These are phyloP conservation scores for Lutjanus argentimaculatus DNA, from an alignment of 2,797 vertebrate species.

Conservation along the genomic window DNA sequence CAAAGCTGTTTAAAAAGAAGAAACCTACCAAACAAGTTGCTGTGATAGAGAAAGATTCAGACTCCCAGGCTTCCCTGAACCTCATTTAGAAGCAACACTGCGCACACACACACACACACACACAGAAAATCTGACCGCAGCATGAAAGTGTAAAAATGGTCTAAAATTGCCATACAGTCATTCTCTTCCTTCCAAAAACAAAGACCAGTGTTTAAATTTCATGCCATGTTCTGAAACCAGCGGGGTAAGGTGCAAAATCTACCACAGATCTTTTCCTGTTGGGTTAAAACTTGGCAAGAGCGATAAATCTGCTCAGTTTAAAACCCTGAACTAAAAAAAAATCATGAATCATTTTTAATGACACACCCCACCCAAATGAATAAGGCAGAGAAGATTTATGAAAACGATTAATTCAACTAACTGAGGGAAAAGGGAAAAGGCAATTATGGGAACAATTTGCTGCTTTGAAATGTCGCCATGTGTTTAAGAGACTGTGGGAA, in stretches of 20 bases:
- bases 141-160: background rate
- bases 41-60: constrained; percentile 12
- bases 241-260: constrained; percentile 18
- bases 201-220: constrained; percentile 18
- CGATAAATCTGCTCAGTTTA: constrained; percentile 18
- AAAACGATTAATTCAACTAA: constrained; percentile 22
- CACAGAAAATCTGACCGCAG: background rate
- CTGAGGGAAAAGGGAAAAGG: constrained; percentile 1
- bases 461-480: constrained; percentile 5
- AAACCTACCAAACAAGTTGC: constrained; percentile 41
- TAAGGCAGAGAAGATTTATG: constrained; percentile 22
- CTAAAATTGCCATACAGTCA: constrained; percentile 3
- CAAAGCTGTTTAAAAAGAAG: background rate
- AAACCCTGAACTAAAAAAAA: constrained; percentile 17
- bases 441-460: constrained; percentile 1
- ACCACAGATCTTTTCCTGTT: constrained; percentile 38
- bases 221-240: constrained; percentile 18
- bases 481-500: constrained; percentile 21
- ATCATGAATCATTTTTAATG: constrained; percentile 48
- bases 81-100: constrained; percentile 8
- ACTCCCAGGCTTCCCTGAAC: background rate
- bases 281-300: constrained; percentile 30
- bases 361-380: constrained; percentile 16
- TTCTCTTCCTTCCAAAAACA: constrained; percentile 28
- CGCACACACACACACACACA: too few species aligned